Percentiles rank a stretch among this genome's conserved stretches.
These are phyloP conservation scores for Gorsachius goisagi DNA, from an alignment of 2,113 vertebrate genomes.

Conservation along the genomic window DNA sequence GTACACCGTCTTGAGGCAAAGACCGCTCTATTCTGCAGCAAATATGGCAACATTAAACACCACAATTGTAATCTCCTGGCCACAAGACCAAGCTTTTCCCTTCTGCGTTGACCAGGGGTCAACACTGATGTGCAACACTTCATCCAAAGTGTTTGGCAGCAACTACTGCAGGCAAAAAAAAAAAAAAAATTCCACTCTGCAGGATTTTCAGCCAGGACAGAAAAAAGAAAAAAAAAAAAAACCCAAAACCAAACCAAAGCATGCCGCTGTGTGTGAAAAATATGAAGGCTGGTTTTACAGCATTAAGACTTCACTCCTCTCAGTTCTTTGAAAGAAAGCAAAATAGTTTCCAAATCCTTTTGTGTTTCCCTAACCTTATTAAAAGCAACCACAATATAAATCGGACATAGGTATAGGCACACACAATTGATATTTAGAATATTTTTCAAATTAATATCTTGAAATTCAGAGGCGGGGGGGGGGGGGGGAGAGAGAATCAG, in stretches of 20 bases:
- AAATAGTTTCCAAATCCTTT: neutral
- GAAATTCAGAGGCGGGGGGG: neutral
- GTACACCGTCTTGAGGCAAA: neutral
- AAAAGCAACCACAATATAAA: neutral
- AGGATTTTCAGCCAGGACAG: neutral
- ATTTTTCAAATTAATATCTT: neutral
- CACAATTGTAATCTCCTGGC: neutral
- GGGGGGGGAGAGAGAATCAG: fast-evolving
- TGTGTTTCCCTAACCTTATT: neutral
- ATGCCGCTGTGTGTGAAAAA: neutral
- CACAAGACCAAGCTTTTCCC: neutral
- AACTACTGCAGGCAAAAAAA: neutral
- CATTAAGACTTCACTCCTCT: neutral
- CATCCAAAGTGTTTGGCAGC: conserved; percentile 33
- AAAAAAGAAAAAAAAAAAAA: fast-evolving
- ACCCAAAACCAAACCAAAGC: no score
- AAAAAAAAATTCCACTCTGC: neutral
- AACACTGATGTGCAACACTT: neutral
- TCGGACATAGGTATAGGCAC: fast-evolving
- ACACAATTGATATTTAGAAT: fast-evolving
- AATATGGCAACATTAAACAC: neutral
- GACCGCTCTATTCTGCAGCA: neutral
- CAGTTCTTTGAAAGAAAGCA: neutral
- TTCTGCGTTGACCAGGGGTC: neutral
- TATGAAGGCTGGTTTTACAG: neutral